Evolutionary conservation across 2,797 vertebrate genomes (phyloP), one percentile per base, ranked within the genome.

Genomic region (Arrhamphus sclerolepis): DNA sequence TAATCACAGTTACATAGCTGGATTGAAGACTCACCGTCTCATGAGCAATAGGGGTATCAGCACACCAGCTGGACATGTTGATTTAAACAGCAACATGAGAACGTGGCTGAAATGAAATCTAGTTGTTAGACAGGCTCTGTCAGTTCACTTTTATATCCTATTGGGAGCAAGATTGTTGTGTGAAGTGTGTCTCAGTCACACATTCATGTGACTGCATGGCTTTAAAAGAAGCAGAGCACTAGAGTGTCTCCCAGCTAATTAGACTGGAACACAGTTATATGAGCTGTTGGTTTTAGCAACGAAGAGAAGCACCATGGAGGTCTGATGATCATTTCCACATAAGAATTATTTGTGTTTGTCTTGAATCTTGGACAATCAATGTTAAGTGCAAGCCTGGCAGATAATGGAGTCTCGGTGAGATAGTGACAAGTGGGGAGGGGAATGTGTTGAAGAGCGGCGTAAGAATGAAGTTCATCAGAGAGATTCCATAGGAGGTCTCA

Each of bases 301-400:
- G 59, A 55, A 49, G 46, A 54, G 58, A 64, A 46, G 59, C 70
- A 53, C 78, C 59, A 7, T 43, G 46, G 70, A 64, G 78, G 75
- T 82, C 6, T 22, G 67, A 73, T 62, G 47, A 77, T 64, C 46
- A 39, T 70, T 66, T 41, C 62, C 13, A 68, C 84, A 11, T 2
- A 54, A 71, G 80, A 80, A 61, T 31, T 66, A 34, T 61, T 82
- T 87, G 83, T 88, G 64, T 84, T 79, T 76, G 73, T 72, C 73
- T 72, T 60, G 7, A 53, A 65, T 77, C 9, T 6, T 51, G 56
- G 55, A 67, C 9, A 17, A 44, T 9, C 8, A 11, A 66, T 75
- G 79, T 81, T 13, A 44, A 44, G 26, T 39, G 28, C 31, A n/a
- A 43, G 78, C 62, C 43, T 46, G 42, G 50, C 57, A 47, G 31